These are phyloP conservation scores for Aphelocoma californica DNA, from an alignment of 2,797 vertebrate genomes.

Conservation along the genomic window DNA sequence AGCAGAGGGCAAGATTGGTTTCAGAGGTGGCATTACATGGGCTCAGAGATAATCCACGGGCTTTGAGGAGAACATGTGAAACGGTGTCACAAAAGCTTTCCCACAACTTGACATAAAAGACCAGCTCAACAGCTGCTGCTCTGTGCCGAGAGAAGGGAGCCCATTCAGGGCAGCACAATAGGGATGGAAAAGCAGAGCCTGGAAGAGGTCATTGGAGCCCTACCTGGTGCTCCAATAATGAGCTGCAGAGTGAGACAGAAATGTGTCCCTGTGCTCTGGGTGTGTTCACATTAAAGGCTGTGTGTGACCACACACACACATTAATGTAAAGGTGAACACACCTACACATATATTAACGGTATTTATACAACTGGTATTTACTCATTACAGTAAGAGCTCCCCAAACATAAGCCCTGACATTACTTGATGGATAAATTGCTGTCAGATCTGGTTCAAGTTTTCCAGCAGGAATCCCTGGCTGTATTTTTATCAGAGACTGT, in stretches of 20 bases:
- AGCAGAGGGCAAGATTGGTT: not conserved
- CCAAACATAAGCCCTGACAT: not conserved
- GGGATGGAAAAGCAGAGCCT: constrained; percentile 11
- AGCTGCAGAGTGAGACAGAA: not conserved
- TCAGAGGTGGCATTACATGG: constrained; percentile 63
- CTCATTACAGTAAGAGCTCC: not conserved
- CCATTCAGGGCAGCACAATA: constrained; percentile 71
- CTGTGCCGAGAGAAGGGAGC: constrained; percentile 59
- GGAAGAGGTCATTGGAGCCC: constrained; percentile 27
- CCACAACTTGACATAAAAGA: constrained; percentile 80
- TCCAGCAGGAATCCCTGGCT: not conserved
- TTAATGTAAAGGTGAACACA: not conserved
- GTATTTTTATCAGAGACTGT: not conserved
- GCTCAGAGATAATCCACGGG: constrained; percentile 70
- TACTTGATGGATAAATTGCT: not conserved
- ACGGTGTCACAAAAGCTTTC: constrained; percentile 75
- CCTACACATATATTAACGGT: accelerated
- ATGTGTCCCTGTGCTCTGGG: not conserved
- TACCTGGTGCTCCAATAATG: constrained; percentile 51
- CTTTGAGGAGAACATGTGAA: constrained; percentile 77
- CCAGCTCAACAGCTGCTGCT: constrained; percentile 78
- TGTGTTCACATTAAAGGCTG: not conserved
- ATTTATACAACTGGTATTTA: not conserved
- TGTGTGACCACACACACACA: not conserved
- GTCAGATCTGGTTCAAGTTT: not conserved